Evolutionary conservation across 1,140 invertebrate species (phyloP).

Genomic region (Drosophila lowei): DNA sequence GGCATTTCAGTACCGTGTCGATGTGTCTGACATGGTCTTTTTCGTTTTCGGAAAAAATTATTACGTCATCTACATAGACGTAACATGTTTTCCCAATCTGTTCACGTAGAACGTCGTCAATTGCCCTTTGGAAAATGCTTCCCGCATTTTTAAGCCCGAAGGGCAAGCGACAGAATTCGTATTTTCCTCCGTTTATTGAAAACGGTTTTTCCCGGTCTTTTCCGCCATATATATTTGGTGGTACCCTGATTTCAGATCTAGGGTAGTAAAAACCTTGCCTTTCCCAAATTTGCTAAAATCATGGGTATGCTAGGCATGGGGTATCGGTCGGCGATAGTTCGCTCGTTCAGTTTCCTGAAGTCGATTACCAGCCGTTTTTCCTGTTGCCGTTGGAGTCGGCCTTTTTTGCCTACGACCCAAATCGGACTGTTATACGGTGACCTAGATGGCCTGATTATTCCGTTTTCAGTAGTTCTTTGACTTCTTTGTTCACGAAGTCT

Average conservation of each 20-base stretch:
- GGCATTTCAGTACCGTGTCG: constrained; percentile 6
- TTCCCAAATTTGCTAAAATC: not conserved
- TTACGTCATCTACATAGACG: constrained; percentile 17
- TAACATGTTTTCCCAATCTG: constrained; percentile 14
- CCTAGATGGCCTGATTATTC: not conserved
- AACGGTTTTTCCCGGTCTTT: not conserved
- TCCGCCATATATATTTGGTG: too few relatives aligned
- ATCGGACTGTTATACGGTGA: not conserved
- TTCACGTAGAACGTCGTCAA: constrained; percentile 4
- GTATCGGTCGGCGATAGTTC: not conserved
- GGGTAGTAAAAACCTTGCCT: too few relatives aligned
- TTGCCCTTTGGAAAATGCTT: too few relatives aligned
- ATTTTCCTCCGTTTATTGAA: too few relatives aligned
- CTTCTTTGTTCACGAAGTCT: too few relatives aligned
- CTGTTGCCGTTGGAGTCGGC: not conserved
- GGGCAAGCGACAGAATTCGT: too few relatives aligned
- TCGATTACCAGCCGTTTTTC: constrained; percentile 2
- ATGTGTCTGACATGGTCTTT: constrained; percentile 14
- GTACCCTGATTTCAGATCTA: too few relatives aligned
- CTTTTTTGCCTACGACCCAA: not conserved
- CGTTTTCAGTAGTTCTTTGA: too few relatives aligned
- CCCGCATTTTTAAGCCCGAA: too few relatives aligned
- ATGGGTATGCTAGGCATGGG: constrained; percentile 18
- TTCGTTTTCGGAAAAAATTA: constrained; percentile 18
- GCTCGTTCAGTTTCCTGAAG: constrained; percentile 1